Base-by-base conservation (phyloP, 2,113 vertebrate genomes). In the Phaethon lepturus region DNA sequence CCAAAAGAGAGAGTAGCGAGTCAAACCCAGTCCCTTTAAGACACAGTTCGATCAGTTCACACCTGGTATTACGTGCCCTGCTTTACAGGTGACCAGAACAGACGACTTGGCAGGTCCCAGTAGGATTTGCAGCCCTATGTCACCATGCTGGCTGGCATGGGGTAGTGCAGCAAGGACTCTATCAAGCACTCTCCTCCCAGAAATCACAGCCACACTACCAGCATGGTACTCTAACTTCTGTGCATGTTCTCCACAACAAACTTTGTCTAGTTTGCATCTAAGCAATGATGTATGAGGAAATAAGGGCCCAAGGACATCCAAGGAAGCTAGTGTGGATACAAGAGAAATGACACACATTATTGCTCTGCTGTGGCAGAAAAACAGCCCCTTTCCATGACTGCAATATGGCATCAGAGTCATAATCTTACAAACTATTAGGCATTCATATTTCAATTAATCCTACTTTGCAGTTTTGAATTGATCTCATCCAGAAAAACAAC, bases 21-120 rank as follows among this genome's bases (percentile, higher is more conserved):
- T 17, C 79, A 80, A 84, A n/a, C 29, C 15, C 25, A 11, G 26
- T 0, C 40, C 14, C 20, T 91, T 52, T 9, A 78, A 91, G 31
- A 44, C 40, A 66, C 33, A 31, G 52, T 17, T 13, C 10, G 7
- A 24, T 53, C 31, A 6, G 38, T 68, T 59, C 50, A 59, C 19
- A 52, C 55, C 17, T 0, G 0, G 11, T 17, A 58, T 58, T 9
- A 28, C 0, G 4, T 66, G 33, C 45, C 47, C 49, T 31, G 0
- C 62, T 66, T 71, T 40, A 75, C 35, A 76, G 9, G 35, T 15
- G 13, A 71, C 24, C 31, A 44, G 53, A 40, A 52, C 3, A 69
- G 60, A 26, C 6, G 7, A 26, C 10, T 8, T 28, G 24, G 35
- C 38, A 80, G 31, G 33, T 20, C 15, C 29, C 35, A 49, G 44